Evolutionary conservation across 2,113 vertebrate species (phyloP).

Genomic region (Cnemophilus loriae): DNA sequence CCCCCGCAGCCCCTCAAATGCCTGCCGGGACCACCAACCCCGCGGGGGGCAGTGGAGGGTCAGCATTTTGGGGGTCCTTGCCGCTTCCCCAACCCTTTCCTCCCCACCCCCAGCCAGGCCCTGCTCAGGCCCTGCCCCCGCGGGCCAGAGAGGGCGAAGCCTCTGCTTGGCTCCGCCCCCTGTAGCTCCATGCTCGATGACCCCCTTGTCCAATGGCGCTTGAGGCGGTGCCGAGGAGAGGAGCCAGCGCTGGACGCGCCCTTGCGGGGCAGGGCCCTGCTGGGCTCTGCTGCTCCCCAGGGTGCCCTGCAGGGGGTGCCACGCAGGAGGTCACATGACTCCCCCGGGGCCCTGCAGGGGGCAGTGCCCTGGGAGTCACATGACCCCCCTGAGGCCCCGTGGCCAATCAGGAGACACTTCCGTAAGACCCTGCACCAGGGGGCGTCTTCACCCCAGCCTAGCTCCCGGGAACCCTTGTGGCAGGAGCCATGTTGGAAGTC

Average conservation of each 20-base stretch:
- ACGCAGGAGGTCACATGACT: background rate
- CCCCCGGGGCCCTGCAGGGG: too few relatives aligned
- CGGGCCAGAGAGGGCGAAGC: background rate
- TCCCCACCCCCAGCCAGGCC: background rate
- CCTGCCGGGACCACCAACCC: background rate
- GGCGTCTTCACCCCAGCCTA: fast-evolving
- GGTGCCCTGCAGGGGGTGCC: background rate
- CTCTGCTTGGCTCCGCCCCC: background rate
- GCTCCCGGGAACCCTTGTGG: background rate
- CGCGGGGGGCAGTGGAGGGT: too few relatives aligned
- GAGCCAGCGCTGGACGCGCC: background rate
- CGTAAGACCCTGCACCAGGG: background rate
- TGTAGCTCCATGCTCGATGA: fast-evolving
- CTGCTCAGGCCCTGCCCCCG: background rate
- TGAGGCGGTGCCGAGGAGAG: background rate
- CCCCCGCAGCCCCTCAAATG: too few relatives aligned
- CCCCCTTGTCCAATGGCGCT: background rate
- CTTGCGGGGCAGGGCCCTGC: background rate
- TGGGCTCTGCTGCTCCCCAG: background rate
- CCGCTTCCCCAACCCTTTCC: background rate
- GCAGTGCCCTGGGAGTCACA: fast-evolving
- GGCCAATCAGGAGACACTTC: background rate
- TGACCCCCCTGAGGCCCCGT: fast-evolving
- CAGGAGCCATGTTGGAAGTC: background rate
- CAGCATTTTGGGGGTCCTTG: too few relatives aligned